Evolutionary conservation across 2,113 vertebrate species (phyloP), one percentile per base, ranked within the genome.

Genomic region (Scatophagus argus): DNA sequence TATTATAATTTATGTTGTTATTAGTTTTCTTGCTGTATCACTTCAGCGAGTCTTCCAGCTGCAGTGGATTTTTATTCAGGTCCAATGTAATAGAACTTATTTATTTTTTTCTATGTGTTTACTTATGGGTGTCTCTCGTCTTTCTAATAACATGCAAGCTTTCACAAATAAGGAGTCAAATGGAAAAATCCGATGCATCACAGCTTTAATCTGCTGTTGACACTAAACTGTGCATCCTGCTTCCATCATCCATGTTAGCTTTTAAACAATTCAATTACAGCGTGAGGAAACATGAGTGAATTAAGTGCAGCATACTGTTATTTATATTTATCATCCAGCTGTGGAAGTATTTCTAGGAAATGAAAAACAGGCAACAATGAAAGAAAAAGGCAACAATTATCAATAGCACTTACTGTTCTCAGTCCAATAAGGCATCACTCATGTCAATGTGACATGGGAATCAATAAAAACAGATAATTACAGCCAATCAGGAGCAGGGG

Each of bases 351-450:
- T 62, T 69, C 59, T 58, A 72, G 52, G 25, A 75, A 82, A 83
- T 85, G 34, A 69, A 67, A 86, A 74, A 31, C 39, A 74, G 43
- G 8, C n/a, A 58, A 38, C 67, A 63, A 77, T 77, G 46, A 75
- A 83, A 83, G 73, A 29, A 25, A 66, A 77, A 55, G 49, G 41
- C 68, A 84, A 71, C 49, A 84, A 79, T 87, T 80, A 75, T 89
- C 73, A 74, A 85, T 84, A 82, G 38, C 64, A 68, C 52, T 87
- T 79, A 77, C 46, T 79, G 51, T 46, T 79, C 60, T 4, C 6
- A 17, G 32, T 47, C 49, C 66, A 75, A 61, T 82, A 58, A 71
- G 55, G 32, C 41, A 66, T 85, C 65, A 39, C 51, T 89, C 69
- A 76, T 65, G 58, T 60, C 65, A 72, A 44, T 34, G 3, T 13